Evolutionary conservation across 2,888 invertebrate species (phyloP), one percentile per base, ranked within the genome.

Genomic region (Penaeus monodon): DNA sequence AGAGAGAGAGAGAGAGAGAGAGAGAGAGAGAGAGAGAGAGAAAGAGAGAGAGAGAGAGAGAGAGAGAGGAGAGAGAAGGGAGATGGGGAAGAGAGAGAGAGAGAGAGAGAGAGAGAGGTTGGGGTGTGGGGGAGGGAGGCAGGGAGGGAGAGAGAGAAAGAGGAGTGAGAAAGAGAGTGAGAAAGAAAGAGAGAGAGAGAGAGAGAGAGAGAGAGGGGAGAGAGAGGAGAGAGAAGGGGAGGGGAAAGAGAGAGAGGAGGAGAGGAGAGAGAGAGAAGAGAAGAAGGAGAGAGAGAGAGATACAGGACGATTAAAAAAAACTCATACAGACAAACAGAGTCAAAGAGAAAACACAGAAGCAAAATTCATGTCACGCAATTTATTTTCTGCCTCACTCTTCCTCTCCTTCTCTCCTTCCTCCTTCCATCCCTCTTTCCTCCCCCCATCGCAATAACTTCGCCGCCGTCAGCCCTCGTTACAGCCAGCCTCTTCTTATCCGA

Each of bases 1-100:
- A 29, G n/a, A 49, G 77, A 77, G 49, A n/a, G n/a, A n/a, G 77
- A 77, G 49, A 8, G n/a, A 49, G 77, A n/a, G 49, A 77, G n/a
- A 29, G n/a, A 49, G 77, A 77, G 49, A n/a, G n/a, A n/a, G 77
- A 77, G 49, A 8, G n/a, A 49, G 77, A 77, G 49, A n/a, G 44
- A 76, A 33, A 44, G 24, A 44, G 44, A 38, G 44, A 38, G 22
- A 22, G 12, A 22, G 22, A 49, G 77, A 77, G n/a, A 49, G 57
- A 77, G 77, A 49, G n/a, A 49, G n/a, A 49, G 12, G 22, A 49
- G 77, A 77, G n/a, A 49, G 57, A 77, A n/a, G n/a, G n/a, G n/a
- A n/a, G n/a, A n/a, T n/a, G n/a, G n/a, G n/a, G n/a, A 57, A 49
- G n/a, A 49, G n/a, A 49, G 77, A 77, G n/a, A n/a, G 14, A 49